Base-by-base conservation (phyloP, 2,113 vertebrate species). In the Centropristis striata region DNA sequence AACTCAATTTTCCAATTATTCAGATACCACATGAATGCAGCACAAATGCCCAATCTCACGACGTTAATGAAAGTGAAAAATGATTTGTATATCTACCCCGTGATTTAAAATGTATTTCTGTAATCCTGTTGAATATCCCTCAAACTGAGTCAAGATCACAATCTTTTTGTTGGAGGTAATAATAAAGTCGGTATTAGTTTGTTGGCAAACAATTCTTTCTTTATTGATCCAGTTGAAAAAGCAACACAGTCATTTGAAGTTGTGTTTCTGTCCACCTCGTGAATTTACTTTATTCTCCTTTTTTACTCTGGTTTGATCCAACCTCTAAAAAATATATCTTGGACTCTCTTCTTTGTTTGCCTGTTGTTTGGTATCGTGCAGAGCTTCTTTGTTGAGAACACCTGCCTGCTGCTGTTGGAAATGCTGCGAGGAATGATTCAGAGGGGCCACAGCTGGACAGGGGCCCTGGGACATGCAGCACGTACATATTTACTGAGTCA, bases 401-500 rank as follows among this genome's bases (percentile, higher is more conserved):
- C 20, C 28, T 67, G 42, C 10, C 10, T 58, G 16, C 8, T 57
- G 42, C 11, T 20, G 20, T 39, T 37, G 20, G 53, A 58, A 46
- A 58, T 36, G 44, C 63, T 49, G 4, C 4, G 44, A 46, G 50
- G 69, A 28, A 73, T 53, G 51, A 64, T 5, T 75, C 64, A 51
- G 13, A 57, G 36, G 44, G 36, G 20, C 46, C 32, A 46, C 75
- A 71, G 51, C 44, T 58, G 59, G 57, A 59, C 57, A 27, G 66
- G 21, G 23, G 54, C 42, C 55, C 25, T 18, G 54, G 37, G 27
- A 49, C 68, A 60, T 65, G 72, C 39, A 59, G 50, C 58, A 66
- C 66, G 44, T 59, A 50, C 65, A 58, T 64, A 65, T 65, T 64
- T 59, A 78, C 71, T 74, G 36, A 84, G 42, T 79, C 58, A 64